Base-by-base conservation (phyloP, 2,113 vertebrate genomes). In the Aramus guarauna region DNA sequence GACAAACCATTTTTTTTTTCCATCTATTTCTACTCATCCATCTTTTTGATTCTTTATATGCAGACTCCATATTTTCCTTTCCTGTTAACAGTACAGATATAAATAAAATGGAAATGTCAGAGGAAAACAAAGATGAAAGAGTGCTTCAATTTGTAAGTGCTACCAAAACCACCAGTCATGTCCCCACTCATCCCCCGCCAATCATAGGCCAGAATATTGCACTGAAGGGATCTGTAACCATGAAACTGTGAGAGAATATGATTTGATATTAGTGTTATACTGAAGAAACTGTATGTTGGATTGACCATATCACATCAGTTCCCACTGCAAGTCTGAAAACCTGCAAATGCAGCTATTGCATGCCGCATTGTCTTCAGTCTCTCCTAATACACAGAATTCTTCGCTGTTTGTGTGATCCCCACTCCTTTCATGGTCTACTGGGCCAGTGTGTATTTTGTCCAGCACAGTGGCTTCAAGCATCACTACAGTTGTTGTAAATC, bases 61-160 rank as follows among this genome's bases (percentile, higher is more conserved):
- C 10, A 64, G 16, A 71, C 3, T 63, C 23, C 5, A 1, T 71
- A 27, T 41, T 67, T 83, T 72, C 12, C 41, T 83, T 69, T 69
- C 39, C n/a, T 56, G 23, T 52, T 66, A 78, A 39, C 11, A 71
- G 15, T 9, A 82, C 23, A 75, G 12, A 58, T 30, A 59, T 8
- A 81, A 92, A 22, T 24, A 64, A 80, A 68, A 73, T 4, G 32
- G 19, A 62, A 80, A 56, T 64, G 63, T 27, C 3, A 9, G 24
- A 11, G 18, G 47, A 9, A 0, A 0, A 9, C 32, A 15, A 15
- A 5, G 5, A 32, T 12, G 47, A 39, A 84, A 47, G 15, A 41
- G 7, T 39, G 12, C 7, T 81, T 81, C 12, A 86, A 47, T 32
- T 64, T 37, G 12, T 62, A 20, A 48, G 8, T 21, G 8, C 27